Evolutionary conservation across 2,888 invertebrate genomes (phyloP).

Genomic region (Tenthredo mesomela): DNA sequence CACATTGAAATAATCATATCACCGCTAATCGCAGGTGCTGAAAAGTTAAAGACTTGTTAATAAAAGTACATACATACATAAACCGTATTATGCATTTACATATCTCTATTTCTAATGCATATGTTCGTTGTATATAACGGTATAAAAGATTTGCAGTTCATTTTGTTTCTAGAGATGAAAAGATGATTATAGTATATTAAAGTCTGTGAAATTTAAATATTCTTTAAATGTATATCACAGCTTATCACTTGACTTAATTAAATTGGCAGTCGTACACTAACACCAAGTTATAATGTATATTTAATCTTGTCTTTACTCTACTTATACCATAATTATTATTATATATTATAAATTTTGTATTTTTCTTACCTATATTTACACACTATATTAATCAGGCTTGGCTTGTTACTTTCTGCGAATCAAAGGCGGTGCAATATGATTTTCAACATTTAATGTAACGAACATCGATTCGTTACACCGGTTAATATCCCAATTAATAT

Average conservation of each 20-base stretch:
- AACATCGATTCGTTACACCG: not conserved
- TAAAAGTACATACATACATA: not conserved
- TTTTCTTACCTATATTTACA: not conserved
- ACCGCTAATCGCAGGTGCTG: not conserved
- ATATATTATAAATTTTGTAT: not conserved
- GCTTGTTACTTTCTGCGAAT: not conserved
- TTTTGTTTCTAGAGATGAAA: not conserved
- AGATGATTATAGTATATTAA: not conserved
- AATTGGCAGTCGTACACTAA: not conserved
- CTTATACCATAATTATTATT: not conserved
- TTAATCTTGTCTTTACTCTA: not conserved
- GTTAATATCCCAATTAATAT: not conserved
- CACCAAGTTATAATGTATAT: not conserved
- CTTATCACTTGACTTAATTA: not conserved
- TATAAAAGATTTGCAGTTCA: not conserved
- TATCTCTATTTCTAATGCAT: not conserved
- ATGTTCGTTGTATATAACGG: not conserved
- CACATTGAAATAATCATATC: not conserved
- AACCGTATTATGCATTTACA: constrained; percentile 6
- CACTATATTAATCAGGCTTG: not conserved
- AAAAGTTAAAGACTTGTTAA: not conserved
- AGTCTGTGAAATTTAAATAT: not conserved
- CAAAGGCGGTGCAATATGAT: not conserved
- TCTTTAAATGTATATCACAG: not conserved
- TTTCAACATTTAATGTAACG: not conserved